Base-by-base conservation (phyloP, 2,113 vertebrate genomes). In the Fregetta grallaria region DNA sequence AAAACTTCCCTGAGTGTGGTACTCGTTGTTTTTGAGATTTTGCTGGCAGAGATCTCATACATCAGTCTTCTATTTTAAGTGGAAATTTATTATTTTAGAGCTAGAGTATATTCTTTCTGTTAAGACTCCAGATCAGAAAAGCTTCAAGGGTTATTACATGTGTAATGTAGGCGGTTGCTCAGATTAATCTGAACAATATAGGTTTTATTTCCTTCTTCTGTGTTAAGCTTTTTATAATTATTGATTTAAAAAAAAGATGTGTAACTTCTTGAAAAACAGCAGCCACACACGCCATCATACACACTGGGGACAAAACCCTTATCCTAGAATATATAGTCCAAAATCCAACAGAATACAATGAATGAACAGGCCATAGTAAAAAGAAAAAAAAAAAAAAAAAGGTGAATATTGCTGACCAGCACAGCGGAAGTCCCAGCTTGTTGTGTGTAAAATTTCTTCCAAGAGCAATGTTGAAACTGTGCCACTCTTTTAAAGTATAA, bases 281-380 rank as follows among this genome's bases (percentile, higher is more conserved):
- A 73, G 62, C 45, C 4, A 29, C 0, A 1, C 5, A 29, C 26
- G 34, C 52, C 21, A 74, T 21, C 12, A 30, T 7, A 38, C 0
- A 1, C 20, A 44, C 23, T 38, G 3, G 3, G 70, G 50, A 66
- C 15, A 93, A 76, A 76, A 62, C 26, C 11, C 79, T 68, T 58
- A 13, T 45, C 49, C 9, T 40, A 45, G 7, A 59, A 5, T 32
- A 40, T 38, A 25, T 49, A 25, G 63, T 8, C 23, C 40, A 44
- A 6, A 65, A 42, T 42, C 42, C 42, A 42, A 88, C 3, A 76
- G 11, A 81, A 40, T 10, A 53, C 6, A 18, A 36, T 2, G 19
- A 82, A 68, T 4, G 12, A 80, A 22, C 11, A 26, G 29, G 27
- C 15, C 5, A 15, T 13, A 38, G 65, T 22, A 7, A 52, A 19